Evolutionary conservation across 2,888 invertebrate genomes (phyloP).

Genomic region (Criorhina ranunculi): DNA sequence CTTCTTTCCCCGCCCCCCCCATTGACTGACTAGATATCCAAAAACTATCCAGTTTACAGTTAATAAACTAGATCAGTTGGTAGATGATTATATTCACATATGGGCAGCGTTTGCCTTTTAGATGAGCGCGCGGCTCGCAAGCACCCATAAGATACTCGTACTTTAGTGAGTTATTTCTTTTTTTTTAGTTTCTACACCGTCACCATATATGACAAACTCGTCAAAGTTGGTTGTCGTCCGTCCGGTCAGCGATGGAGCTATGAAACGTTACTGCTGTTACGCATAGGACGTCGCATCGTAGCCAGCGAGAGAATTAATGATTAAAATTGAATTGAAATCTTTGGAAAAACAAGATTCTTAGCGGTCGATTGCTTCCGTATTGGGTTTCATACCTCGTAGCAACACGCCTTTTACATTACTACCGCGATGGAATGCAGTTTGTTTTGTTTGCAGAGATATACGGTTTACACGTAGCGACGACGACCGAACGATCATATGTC

Average conservation of each 20-base stretch:
- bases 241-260: conserved; percentile 32
- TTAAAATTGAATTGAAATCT: conserved; percentile 76
- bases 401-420: conserved; percentile 63
- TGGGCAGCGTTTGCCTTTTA: conserved; percentile 60
- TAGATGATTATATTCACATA: conserved; percentile 62
- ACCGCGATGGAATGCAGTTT: conserved; percentile 66
- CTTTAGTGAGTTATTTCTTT: conserved; percentile 24
- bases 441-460: conserved; percentile 72
- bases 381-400: conserved; percentile 79
- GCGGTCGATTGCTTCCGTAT: conserved; percentile 80
- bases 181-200: conserved; percentile 47
- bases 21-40: not conserved
- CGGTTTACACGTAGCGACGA: conserved; percentile 55
- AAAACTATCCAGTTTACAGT: conserved; percentile 70
- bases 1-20: conserved; percentile 1
- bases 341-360: conserved; percentile 78
- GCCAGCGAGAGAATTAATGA: conserved; percentile 62
- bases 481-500: conserved; percentile 75
- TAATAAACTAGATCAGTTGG: conserved; percentile 73
- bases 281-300: conserved; percentile 5
- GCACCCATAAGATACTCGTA: conserved; percentile 66
- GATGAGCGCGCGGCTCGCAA: conserved; percentile 34
- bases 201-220: conserved; percentile 75
- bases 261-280: conserved; percentile 27
- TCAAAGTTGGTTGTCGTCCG: conserved; percentile 65